phyloP scores from a whole-genome alignment of 2,888 invertebrate genomes.

The Peribatodes rhomboidaria region DNA sequence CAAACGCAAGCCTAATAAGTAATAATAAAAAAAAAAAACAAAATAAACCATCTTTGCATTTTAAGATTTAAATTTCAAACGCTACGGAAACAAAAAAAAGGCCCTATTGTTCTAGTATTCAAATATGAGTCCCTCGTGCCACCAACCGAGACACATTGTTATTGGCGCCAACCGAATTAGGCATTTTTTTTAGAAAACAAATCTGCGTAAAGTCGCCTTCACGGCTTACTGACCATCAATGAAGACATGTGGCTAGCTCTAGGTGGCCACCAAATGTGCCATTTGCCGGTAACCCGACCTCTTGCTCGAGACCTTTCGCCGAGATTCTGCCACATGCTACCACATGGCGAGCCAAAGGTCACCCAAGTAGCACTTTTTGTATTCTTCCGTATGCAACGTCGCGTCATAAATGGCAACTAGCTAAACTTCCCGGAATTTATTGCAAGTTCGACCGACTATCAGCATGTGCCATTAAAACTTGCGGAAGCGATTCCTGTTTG shows the following conservation, averaged over 20 bases:
- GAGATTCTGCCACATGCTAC: conserved; percentile 78
- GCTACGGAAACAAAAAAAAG: conserved; percentile 13
- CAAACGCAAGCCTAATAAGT: no score
- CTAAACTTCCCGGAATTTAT: background rate
- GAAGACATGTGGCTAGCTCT: conserved; percentile 69
- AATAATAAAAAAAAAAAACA: background rate
- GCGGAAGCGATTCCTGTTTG: no score
- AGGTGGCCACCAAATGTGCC: conserved; percentile 60
- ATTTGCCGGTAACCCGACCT: conserved; percentile 65
- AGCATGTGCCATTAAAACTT: no score
- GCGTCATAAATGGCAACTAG: background rate
- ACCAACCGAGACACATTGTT: conserved; percentile 20
- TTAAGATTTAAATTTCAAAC: conserved; percentile 26
- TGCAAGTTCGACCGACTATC: background rate
- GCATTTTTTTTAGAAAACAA: conserved; percentile 47
- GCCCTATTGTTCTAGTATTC: background rate
- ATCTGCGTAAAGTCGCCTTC: conserved; percentile 60
- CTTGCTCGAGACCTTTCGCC: conserved; percentile 62
- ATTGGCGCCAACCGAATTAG: conserved; percentile 41
- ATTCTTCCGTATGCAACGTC: conserved; percentile 58
- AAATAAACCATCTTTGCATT: background rate
- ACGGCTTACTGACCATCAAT: conserved; percentile 70
- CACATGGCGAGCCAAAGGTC: conserved; percentile 79
- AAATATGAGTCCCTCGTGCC: conserved; percentile 9
- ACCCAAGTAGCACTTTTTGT: conserved; percentile 78